phyloP scores from a whole-genome alignment of 2,888 invertebrate genomes.

The Tricholauxania praeusta region DNA sequence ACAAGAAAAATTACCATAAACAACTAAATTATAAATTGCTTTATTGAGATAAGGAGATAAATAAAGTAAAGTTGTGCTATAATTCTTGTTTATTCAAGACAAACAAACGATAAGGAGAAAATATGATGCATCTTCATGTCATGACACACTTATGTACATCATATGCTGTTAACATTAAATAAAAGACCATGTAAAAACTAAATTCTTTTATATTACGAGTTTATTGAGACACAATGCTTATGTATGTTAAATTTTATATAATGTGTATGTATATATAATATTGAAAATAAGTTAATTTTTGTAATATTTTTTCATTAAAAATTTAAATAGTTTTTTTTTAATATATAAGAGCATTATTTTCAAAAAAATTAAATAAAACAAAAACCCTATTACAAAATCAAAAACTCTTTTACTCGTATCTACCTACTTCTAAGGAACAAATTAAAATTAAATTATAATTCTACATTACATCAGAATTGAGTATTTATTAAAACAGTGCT shows the following conservation, averaged over 20 bases:
- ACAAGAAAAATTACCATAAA: not conserved
- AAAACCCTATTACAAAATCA: constrained; percentile 44
- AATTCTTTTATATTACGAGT: constrained; percentile 43
- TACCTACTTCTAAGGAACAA: too few species aligned
- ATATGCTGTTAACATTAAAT: not conserved
- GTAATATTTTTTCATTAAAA: constrained; percentile 25
- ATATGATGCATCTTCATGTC: too few species aligned
- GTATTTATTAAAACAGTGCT: too few species aligned
- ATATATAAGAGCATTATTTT: constrained; percentile 37
- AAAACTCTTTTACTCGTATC: too few species aligned
- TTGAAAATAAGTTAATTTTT: constrained; percentile 45
- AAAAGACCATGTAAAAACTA: constrained; percentile 5
- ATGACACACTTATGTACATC: too few species aligned
- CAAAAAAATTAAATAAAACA: constrained; percentile 34
- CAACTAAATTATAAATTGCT: too few species aligned
- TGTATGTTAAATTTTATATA: constrained; percentile 36
- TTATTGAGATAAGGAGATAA: too few species aligned
- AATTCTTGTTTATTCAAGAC: too few species aligned
- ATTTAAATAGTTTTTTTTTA: not conserved
- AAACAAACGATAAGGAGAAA: too few species aligned
- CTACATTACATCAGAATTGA: too few species aligned
- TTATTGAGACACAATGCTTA: constrained; percentile 38
- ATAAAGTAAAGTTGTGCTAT: too few species aligned
- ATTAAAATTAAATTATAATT: too few species aligned
- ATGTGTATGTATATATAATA: constrained; percentile 51